Base-by-base conservation (phyloP, 2,888 invertebrate species). In the Pycnomerus fuliginosus region DNA sequence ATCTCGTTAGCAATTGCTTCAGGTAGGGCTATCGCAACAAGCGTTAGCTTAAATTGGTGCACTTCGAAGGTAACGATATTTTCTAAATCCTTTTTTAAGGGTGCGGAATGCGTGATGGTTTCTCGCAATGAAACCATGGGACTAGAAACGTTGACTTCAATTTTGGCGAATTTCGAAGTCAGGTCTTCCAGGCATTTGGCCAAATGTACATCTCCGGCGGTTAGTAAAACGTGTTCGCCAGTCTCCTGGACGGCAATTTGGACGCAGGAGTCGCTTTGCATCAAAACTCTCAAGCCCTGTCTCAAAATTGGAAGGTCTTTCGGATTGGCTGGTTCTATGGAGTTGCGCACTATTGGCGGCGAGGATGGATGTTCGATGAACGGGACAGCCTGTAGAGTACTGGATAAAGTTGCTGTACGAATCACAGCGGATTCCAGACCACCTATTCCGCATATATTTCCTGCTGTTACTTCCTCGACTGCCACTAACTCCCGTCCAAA, bases 101-200 rank as follows among this genome's bases (percentile, higher is more conserved):
- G 42, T 12, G 34, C 41, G 11, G 84, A 85, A 10, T 80, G 80
- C 1, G 95, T 80, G 36, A 99, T 82, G 0, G 98, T 99, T 74
- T 99, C 99, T 55, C 91, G 80, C 64, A 98, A 93, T 3, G 97
- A 90, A 1, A 99, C 97, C 59, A 99, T 97, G 0, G 98, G 98
- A 62, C 89, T 84, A 0, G 98, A 98, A 0, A 91, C 92, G 50
- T 85, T 85, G n/a, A 97, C 76, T 33, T 90, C 86, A 45, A 92
- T 82, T 68, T 87, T 87, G 0, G 90, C 91, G 73, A 91, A 95
- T 53, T 83, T 81, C 44, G 75, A 77, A 56, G 80, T 84, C 36
- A 99, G 77, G 74, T 99, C 99, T 65, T 91, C 90, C 3, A 99
- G 75, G 73, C 99, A 99, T 64, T 95, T 85, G 67, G 97, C 91